Percentiles rank a stretch among this genome's conserved stretches.
phyloP scores from a whole-genome alignment of 2,797 vertebrate genomes.

The Parambassis ranga region DNA sequence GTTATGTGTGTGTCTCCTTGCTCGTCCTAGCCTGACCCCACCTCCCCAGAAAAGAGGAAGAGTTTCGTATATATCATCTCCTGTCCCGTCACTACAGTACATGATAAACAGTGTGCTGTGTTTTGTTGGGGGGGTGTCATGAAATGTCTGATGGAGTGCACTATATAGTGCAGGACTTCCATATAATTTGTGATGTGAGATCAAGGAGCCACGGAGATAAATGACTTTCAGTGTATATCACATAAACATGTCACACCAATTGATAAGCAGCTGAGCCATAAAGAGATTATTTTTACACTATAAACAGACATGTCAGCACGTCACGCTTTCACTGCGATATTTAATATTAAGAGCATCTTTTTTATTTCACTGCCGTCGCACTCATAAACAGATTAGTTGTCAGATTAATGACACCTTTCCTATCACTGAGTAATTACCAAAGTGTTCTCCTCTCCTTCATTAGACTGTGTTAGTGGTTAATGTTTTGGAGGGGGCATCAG shows the following conservation, averaged over 20 bases:
- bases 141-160: background rate
- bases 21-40: slow-evolving; percentile 26
- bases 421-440: too few relatives aligned
- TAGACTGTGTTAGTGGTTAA: background rate
- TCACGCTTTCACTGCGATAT: too few relatives aligned
- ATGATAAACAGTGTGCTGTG: slow-evolving; percentile 4
- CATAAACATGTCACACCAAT: background rate
- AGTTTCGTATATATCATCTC: slow-evolving; percentile 34
- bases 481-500: background rate
- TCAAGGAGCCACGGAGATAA: slow-evolving; percentile 19
- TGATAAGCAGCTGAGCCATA: background rate
- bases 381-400: slow-evolving; percentile 8
- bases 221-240: slow-evolving; percentile 5
- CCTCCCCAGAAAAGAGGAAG: background rate
- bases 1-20: background rate
- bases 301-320: too few relatives aligned
- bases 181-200: slow-evolving; percentile 4
- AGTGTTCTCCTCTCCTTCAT: background rate
- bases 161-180: background rate
- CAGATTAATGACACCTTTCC: slow-evolving; percentile 20
- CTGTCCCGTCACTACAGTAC: background rate
- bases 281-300: too few relatives aligned
- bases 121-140: background rate
- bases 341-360: background rate
- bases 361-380: background rate